Conservation (phyloP, 2,888 invertebrate species). For the Machimus atricapillus region DNA sequence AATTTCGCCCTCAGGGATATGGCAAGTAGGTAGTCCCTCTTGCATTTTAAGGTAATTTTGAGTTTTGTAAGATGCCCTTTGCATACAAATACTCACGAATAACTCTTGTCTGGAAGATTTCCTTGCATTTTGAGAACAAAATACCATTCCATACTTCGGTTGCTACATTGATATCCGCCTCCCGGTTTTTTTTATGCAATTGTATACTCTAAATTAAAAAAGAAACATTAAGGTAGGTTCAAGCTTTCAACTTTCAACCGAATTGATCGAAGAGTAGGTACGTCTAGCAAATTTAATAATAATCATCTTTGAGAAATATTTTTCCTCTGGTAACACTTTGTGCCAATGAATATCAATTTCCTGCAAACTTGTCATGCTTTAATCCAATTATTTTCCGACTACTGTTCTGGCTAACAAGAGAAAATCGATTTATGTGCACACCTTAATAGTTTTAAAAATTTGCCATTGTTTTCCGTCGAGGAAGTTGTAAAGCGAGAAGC, state of each 20-base stretch:
- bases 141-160: too few relatives aligned
- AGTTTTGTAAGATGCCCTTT: background rate
- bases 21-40: background rate
- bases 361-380: background rate
- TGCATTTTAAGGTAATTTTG: background rate
- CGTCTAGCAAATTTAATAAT: background rate
- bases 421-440: background rate
- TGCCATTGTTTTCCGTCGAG: background rate
- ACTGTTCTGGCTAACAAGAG: background rate
- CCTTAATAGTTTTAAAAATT: background rate
- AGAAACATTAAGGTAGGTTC: background rate
- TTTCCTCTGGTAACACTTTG: background rate
- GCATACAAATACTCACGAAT: background rate
- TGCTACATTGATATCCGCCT: too few relatives aligned
- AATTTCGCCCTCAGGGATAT: background rate
- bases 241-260: background rate
- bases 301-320: background rate
- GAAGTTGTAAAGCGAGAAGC: background rate
- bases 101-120: background rate
- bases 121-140: background rate
- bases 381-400: background rate
- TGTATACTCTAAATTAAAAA: background rate
- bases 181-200: background rate
- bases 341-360: background rate
- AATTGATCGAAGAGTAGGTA: background rate